Conservation (phyloP, 92 coral and sea anemone species). For the Phenganax subtilis region DNA sequence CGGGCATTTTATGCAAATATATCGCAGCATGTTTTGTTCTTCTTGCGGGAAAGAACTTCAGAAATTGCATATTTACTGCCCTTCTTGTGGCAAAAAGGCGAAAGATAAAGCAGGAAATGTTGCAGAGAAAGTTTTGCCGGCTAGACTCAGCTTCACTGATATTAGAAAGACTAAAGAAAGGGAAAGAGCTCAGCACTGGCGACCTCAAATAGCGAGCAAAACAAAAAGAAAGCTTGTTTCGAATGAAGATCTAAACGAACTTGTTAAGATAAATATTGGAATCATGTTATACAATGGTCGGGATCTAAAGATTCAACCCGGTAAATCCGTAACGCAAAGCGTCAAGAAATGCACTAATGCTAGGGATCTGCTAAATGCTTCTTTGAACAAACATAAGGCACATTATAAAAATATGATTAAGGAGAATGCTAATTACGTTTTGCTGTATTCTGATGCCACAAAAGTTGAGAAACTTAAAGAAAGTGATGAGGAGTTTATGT, state of each 20-base stretch:
- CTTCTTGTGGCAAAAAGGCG: slow-evolving; percentile 36
- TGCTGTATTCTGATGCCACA: slow-evolving; percentile 42
- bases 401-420: slow-evolving; percentile 42
- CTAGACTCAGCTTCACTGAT: slow-evolving; percentile 12
- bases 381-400: slow-evolving; percentile 37
- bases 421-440: slow-evolving; percentile 25
- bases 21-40: slow-evolving; percentile 24
- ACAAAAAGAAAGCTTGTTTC: slow-evolving; percentile 27
- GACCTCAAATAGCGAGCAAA: slow-evolving; percentile 3
- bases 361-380: slow-evolving; percentile 15
- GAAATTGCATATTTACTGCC: slow-evolving; percentile 19
- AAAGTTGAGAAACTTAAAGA: slow-evolving; percentile 46
- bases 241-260: slow-evolving; percentile 17
- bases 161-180: slow-evolving; percentile 7
- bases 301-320: slow-evolving; percentile 28
- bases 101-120: slow-evolving; percentile 1
- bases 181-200: slow-evolving; percentile 29
- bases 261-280: slow-evolving; percentile 19
- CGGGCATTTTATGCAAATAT: no score
- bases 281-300: slow-evolving; percentile 30
- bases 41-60: slow-evolving; percentile 37
- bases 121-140: background rate
- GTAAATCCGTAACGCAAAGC: slow-evolving; percentile 3
- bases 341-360: slow-evolving; percentile 35
- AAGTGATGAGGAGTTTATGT: slow-evolving; percentile 40